phyloP scores from a whole-genome alignment of 2,113 vertebrate species.

The Odontophorus gujanensis region DNA sequence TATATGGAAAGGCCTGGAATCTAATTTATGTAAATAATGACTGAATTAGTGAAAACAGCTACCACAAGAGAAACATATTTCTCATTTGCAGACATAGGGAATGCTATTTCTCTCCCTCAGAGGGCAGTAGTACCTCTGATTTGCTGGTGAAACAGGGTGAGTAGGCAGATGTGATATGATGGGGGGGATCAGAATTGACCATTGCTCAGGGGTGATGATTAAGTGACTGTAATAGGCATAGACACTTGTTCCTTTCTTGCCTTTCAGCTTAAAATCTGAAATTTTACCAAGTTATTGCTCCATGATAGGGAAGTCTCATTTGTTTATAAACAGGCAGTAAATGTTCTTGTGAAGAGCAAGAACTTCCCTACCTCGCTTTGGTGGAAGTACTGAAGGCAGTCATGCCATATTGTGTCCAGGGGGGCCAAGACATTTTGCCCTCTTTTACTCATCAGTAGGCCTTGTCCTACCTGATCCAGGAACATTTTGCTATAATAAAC shows the following conservation, averaged over 20 bases:
- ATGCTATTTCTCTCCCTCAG: neutral
- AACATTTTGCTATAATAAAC: neutral
- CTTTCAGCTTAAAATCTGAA: neutral
- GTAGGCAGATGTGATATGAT: neutral
- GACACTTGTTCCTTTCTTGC: neutral
- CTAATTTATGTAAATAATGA: neutral
- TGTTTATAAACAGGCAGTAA: neutral
- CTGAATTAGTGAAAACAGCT: neutral
- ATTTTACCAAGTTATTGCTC: neutral
- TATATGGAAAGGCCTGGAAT: neutral
- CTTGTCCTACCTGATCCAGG: neutral
- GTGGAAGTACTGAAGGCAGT: neutral
- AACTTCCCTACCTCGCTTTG: neutral
- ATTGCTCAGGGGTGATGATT: neutral
- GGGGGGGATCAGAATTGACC: neutral
- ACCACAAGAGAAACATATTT: neutral
- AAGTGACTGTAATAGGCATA: neutral
- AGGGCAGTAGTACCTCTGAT: neutral
- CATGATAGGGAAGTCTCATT: neutral
- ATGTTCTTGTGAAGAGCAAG: fast-evolving
- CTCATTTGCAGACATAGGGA: neutral
- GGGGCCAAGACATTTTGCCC: neutral
- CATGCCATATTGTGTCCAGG: neutral
- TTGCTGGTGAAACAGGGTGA: neutral
- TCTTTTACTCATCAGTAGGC: neutral